These are phyloP conservation scores for Drosophila funebris DNA, from an alignment of 1,140 invertebrate species.

Conservation along the genomic window DNA sequence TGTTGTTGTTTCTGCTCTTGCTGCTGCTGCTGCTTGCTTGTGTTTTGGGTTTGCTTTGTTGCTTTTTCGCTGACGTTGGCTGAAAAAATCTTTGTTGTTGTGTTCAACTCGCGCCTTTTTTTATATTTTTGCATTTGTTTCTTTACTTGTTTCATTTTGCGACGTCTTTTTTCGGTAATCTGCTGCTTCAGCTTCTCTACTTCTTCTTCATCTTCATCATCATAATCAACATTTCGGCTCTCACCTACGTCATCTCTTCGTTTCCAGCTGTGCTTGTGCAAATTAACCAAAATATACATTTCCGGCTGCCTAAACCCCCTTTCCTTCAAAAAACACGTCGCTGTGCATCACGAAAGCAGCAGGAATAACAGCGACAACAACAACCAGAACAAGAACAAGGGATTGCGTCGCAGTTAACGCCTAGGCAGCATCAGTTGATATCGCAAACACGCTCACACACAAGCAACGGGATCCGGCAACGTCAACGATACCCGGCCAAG, in stretches of 20 bases:
- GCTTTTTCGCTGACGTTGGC: constrained; percentile 67
- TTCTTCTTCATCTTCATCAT: constrained; percentile 20
- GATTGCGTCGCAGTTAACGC: constrained; percentile 30
- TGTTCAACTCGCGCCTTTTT: constrained; percentile 48
- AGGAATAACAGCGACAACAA: constrained; percentile 31
- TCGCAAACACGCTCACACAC: constrained; percentile 9
- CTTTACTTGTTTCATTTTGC: constrained; percentile 7
- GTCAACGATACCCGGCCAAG: constrained; percentile 19
- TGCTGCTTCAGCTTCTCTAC: constrained; percentile 46
- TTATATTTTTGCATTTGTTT: constrained; percentile 34
- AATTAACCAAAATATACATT: constrained; percentile 82
- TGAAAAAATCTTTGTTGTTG: constrained; percentile 51
- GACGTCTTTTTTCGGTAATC: constrained; percentile 27
- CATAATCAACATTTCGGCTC: constrained; percentile 44
- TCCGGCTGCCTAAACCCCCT: constrained; percentile 55
- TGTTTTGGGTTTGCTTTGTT: constrained; percentile 40
- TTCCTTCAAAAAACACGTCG: constrained; percentile 11
- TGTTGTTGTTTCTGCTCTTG: background rate
- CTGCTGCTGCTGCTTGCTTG: constrained; percentile 4
- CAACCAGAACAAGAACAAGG: constrained; percentile 15
- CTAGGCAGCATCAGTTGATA: constrained; percentile 31
- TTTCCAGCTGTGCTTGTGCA: constrained; percentile 78
- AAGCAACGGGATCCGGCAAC: constrained; percentile 5
- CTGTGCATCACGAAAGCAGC: constrained; percentile 23
- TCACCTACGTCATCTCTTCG: constrained; percentile 76